Evolutionary conservation across 2,888 invertebrate species (phyloP), one percentile per base, ranked within the genome.

Genomic region (Dorcus hopei): DNA sequence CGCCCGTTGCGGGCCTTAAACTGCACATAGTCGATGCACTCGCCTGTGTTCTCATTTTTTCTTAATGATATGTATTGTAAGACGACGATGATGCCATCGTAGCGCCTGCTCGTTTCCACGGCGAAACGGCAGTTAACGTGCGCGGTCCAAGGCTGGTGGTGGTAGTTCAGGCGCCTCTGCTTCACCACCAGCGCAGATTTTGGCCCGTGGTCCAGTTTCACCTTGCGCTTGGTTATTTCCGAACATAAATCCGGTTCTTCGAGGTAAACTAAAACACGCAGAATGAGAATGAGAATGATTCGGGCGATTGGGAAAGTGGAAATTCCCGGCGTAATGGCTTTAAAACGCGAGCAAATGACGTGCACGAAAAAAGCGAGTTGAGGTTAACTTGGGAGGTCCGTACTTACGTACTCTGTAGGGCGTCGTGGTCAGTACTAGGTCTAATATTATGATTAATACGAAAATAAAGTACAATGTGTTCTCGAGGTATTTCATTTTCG

Each of bases 21-120:
- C 71, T 79, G 70, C 54, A 83, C 70, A 61, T 78, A 83, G 70
- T 83, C 83, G 14, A 81, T 70, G 59, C 83, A 83, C 19, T 76
- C 72, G 2, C 73, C 72, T 4, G 70, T 76, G 11, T 73, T 69
- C 4, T 63, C 49, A 59, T 79, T 74, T 51, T 70, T 71, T 39
- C 82, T 72, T 14, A 82, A 73, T 11, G 76, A 75, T 70, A 83
- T 73, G 50, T 74, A 77, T 64, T 83, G 83, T 49, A 83, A 79
- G 4, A 82, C 82, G 16, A 79, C 82, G 61, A 82, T 78, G 8
- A 83, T 65, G 8, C 81, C 81, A 56, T 66, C 67, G 38, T 55
- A 58, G 14, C 50, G 47, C 47, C 61, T 64, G 3, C 61, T 54
- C 0, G 73, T 59, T 52, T 73, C 68, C 3, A 79, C 72, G 59